These are phyloP conservation scores for Conops quadrifasciatus DNA, from an alignment of 2,888 invertebrate species.

Conservation along the genomic window DNA sequence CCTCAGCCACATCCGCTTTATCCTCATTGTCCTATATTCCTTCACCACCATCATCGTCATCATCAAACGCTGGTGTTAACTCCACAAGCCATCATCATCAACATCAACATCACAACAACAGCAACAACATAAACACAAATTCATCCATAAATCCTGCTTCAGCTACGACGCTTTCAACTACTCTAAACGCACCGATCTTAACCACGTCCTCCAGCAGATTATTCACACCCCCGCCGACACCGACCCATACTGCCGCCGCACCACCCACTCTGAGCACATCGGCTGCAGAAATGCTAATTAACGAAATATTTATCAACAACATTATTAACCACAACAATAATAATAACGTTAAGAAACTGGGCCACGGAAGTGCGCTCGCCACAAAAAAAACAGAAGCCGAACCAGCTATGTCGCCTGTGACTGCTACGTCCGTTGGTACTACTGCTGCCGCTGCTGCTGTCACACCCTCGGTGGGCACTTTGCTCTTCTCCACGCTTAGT, in stretches of 20 bases:
- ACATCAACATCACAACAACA: conserved; percentile 27
- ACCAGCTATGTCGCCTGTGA: conserved; percentile 34
- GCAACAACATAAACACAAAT: conserved; percentile 45
- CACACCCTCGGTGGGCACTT: conserved; percentile 55
- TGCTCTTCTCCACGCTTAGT: conserved; percentile 58
- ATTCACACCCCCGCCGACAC: conserved; percentile 40
- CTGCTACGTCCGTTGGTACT: conserved; percentile 21
- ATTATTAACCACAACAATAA: conserved; percentile 59
- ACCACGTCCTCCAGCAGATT: conserved; percentile 40
- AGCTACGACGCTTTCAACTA: conserved; percentile 35
- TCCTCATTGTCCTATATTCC: conserved; percentile 8
- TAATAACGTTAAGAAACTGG: conserved; percentile 28
- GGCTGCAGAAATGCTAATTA: conserved; percentile 63
- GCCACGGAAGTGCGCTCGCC: conserved; percentile 4
- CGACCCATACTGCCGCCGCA: conserved; percentile 42
- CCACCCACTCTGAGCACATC: conserved; percentile 54
- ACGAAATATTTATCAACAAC: conserved; percentile 64
- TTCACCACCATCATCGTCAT: conserved; percentile 37
- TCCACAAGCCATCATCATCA: conserved; percentile 4
- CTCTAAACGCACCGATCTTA: conserved; percentile 23
- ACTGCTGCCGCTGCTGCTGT: conserved; percentile 32
- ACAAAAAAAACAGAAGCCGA: conserved; percentile 18
- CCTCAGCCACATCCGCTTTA: conserved; percentile 19
- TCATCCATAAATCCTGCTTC: conserved; percentile 41
- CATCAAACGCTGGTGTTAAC: conserved; percentile 36